Evolutionary conservation across 2,888 invertebrate species (phyloP), one percentile per base, ranked within the genome.

Genomic region (Xestia rhomboidea): DNA sequence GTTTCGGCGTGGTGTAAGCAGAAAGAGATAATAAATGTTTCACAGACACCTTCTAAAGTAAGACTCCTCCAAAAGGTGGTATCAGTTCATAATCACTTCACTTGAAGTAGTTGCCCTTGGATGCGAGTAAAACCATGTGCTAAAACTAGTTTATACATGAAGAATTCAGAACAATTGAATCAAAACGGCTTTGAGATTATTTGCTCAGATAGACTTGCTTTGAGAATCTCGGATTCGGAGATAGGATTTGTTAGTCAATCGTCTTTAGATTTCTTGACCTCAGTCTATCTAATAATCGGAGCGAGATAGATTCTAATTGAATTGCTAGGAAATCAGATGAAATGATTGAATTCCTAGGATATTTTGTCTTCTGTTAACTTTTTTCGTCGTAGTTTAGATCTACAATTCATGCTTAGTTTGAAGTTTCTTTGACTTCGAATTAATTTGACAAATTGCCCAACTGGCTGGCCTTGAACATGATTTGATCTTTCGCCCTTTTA

Each of bases 181-280:
- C 63, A 63, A 77, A 82, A 41, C 63, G 46, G 68, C 82, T 76
- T 67, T n/a, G 41, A 54, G 82, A 82, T 78, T 51, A 69, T 78
- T 67, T 62, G 11, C 46, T 21, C 7, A 62, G 79, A 77, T 60
- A 62, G 24, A 34, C 62, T 49, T 49, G 54, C 41, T 68, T 68
- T 49, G 24, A 77, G 41, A 34, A 68, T 68, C 63, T 64, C 24
- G 21, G 49, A 64, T 68, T 72, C 10, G 1, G 41, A 44, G 51
- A 70, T 60, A 70, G 24, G 68, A 67, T 51, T 60, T 64, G 46
- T 49, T 64, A 68, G 57, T 38, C n/a, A 64, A 67, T 83, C 18
- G 44, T 21, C 38, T 70, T 73, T 30, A 21, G 46, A 62, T 57
- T 34, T 66, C 49, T 76, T 69, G 79, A 73, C 60, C 51, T 68